Conservation (phyloP, 2,888 invertebrate genomes). For the Melinaea menophilus region DNA sequence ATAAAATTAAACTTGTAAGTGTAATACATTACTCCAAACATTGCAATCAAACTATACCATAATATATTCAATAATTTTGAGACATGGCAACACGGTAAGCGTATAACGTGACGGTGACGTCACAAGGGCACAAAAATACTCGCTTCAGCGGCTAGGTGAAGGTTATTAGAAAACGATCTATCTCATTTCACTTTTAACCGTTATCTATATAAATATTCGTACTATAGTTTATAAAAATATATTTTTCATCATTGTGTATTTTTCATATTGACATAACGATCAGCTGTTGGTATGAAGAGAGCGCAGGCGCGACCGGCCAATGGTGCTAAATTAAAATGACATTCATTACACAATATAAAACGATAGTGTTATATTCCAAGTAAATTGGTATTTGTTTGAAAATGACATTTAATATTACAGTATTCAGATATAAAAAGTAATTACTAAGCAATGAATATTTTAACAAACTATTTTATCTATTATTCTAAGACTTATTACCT, state of each 20-base stretch:
- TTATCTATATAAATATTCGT: not conserved
- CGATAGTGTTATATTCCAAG: too few relatives aligned
- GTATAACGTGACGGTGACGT: conserved; percentile 65
- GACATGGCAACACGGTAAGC: conserved; percentile 48
- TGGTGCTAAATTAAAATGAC: conserved; percentile 47
- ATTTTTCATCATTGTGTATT: conserved; percentile 17
- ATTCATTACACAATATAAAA: conserved; percentile 29
- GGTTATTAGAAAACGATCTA: conserved; percentile 44
- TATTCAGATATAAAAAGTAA: not conserved
- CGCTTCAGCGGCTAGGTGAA: conserved; percentile 72
- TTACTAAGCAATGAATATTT: not conserved
- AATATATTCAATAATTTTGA: conserved; percentile 21
- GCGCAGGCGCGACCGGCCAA: conserved; percentile 43
- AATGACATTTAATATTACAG: too few relatives aligned
- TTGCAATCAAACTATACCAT: not conserved
- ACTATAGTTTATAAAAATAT: not conserved
- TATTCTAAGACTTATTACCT: too few relatives aligned
- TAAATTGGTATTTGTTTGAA: too few relatives aligned
- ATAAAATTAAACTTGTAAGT: too few relatives aligned
- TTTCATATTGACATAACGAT: conserved; percentile 51
- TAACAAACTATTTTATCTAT: too few relatives aligned
- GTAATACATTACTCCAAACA: too few relatives aligned
- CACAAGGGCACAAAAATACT: conserved; percentile 73
- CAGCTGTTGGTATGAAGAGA: conserved; percentile 45
- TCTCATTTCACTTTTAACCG: conserved; percentile 7